A percentile compares a stretch with the other conserved stretches of the same genome.
Evolutionary conservation across 2,113 vertebrate genomes (phyloP).

Genomic region (Vanacampus margaritifer): DNA sequence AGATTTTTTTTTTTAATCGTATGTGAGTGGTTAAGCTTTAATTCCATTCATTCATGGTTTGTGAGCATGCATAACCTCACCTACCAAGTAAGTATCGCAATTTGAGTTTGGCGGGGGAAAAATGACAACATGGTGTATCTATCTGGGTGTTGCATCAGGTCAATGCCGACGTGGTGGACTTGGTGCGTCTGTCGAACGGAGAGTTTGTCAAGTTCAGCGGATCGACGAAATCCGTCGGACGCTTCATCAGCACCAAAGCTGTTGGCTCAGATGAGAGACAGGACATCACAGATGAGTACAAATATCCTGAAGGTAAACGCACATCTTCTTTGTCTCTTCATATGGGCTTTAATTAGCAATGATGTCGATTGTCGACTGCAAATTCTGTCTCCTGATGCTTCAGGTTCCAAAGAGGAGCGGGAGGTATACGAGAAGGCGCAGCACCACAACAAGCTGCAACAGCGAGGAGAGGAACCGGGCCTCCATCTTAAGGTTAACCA

Average conservation of each 20-base stretch:
- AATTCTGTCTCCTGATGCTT: background rate
- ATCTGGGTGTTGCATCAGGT: constrained; percentile 29
- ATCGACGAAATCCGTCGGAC: constrained; percentile 71
- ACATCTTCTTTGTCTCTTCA: too few species aligned
- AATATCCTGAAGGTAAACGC: constrained; percentile 81
- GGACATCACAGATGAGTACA: constrained; percentile 90
- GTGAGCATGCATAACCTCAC: background rate
- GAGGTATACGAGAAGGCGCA: constrained; percentile 74
- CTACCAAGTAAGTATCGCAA: background rate
- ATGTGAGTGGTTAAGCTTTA: too few species aligned
- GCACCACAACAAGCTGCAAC: constrained; percentile 64
- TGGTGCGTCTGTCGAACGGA: constrained; percentile 65
- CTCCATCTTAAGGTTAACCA: constrained; percentile 66
- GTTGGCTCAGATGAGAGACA: constrained; percentile 78
- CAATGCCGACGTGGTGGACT: constrained; percentile 80
- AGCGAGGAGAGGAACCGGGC: constrained; percentile 59
- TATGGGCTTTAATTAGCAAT: background rate
- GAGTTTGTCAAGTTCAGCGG: constrained; percentile 50
- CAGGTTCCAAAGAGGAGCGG: constrained; percentile 84
- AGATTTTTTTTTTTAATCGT: too few species aligned
- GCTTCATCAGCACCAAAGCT: constrained; percentile 86
- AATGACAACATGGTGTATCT: background rate
- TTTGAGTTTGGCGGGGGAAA: background rate
- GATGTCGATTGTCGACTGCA: background rate
- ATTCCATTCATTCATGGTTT: too few species aligned